Percentiles rank a stretch among this genome's conserved stretches.
phyloP scores from a whole-genome alignment of 2,113 vertebrate species.

The Oreochromis tanganicae region DNA sequence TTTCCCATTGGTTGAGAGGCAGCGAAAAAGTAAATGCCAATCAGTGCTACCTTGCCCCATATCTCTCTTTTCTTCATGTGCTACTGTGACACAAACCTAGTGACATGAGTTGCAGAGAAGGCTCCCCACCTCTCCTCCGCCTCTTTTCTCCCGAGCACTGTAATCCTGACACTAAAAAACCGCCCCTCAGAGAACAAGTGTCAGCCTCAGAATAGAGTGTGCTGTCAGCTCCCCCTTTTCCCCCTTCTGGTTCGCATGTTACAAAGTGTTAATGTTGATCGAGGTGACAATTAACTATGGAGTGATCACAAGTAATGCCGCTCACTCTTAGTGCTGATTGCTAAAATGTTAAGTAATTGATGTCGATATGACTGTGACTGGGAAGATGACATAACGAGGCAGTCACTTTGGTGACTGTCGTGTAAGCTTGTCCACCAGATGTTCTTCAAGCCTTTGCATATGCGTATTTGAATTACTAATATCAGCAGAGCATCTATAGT shows the following conservation, averaged over 20 bases:
- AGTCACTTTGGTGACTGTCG: constrained; percentile 4
- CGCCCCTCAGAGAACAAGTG: constrained; percentile 51
- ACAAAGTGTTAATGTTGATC: constrained; percentile 53
- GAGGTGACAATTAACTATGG: constrained; percentile 55
- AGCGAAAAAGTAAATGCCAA: constrained; percentile 59
- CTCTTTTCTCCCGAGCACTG: constrained; percentile 25
- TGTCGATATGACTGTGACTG: constrained; percentile 13
- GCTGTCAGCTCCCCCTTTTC: constrained; percentile 1
- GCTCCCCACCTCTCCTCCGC: constrained; percentile 32
- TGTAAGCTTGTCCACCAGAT: constrained; percentile 27
- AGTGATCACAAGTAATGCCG: constrained; percentile 47
- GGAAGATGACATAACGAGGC: constrained; percentile 26
- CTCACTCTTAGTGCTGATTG: background rate
- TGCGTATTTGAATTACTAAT: constrained; percentile 47
- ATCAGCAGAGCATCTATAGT: constrained; percentile 11
- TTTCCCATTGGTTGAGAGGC: constrained; percentile 31
- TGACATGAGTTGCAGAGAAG: constrained; percentile 38
- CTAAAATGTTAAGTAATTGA: constrained; percentile 48
- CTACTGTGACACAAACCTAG: constrained; percentile 6
- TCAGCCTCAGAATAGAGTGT: constrained; percentile 42
- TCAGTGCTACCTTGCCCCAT: constrained; percentile 46
- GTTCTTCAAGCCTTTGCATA: constrained; percentile 8
- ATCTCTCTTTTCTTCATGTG: background rate
- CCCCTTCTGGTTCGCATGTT: constrained; percentile 48
- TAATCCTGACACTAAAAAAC: constrained; percentile 49